phyloP scores from a whole-genome alignment of 2,113 vertebrate species.

The Myrmecobius fasciatus region DNA sequence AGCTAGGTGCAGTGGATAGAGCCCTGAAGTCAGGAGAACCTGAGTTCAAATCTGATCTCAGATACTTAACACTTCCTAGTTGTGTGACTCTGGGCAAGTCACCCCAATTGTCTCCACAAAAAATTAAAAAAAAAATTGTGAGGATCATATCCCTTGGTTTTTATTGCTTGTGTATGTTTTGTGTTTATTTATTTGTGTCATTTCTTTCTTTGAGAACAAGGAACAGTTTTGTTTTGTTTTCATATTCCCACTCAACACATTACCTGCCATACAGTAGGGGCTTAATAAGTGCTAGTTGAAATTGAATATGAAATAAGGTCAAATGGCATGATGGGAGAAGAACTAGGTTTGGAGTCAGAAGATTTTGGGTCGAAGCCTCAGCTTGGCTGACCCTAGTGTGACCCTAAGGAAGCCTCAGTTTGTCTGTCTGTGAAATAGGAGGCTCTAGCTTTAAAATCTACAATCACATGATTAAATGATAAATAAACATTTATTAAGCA shows the following conservation, averaged over 20 bases:
- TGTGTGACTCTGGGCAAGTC: no score
- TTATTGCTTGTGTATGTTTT: neutral
- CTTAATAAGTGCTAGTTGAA: neutral
- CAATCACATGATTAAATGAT: neutral
- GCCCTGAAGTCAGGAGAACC: no score
- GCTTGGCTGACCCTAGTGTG: neutral
- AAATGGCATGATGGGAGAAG: neutral
- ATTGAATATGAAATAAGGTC: neutral
- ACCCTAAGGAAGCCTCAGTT: neutral
- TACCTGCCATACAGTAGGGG: neutral
- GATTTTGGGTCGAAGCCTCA: neutral
- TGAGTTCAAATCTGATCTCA: no score
- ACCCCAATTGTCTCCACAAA: no score
- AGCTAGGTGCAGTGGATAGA: no score
- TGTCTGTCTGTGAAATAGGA: neutral
- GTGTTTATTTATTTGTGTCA: neutral
- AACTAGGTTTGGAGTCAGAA: neutral
- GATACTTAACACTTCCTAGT: no score
- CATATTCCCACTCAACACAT: neutral
- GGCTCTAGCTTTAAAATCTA: neutral
- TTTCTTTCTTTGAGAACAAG: neutral
- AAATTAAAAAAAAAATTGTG: neutral
- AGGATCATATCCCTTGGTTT: neutral
- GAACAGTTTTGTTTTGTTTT: neutral
- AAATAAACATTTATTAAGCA: neutral